Conservation (phyloP, 37 sponge, comb jelly and placozoan species). For the Crambe crambe region DNA sequence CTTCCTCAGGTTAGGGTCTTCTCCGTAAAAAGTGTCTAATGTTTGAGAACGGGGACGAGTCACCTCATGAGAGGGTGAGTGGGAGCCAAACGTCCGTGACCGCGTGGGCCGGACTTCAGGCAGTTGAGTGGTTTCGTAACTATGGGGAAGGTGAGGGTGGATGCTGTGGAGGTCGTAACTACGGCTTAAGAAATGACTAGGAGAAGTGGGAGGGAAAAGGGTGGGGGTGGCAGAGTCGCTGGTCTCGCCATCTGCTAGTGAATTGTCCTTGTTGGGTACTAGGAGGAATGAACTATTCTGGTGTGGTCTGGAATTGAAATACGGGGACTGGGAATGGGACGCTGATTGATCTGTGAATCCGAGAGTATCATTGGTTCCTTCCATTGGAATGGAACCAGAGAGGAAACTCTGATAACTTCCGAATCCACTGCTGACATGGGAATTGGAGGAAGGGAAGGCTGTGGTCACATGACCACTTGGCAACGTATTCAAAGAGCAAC, state of each 20-base stretch:
- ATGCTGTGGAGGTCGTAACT: slow-evolving; percentile 16
- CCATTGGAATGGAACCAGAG: neutral
- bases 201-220: neutral
- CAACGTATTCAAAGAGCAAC: slow-evolving; percentile 8
- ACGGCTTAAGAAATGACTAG: neutral
- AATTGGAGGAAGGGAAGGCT: neutral
- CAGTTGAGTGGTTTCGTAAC: slow-evolving; percentile 15
- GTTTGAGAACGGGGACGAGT: neutral
- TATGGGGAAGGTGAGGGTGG: slow-evolving; percentile 27
- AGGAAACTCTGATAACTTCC: neutral
- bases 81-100: neutral
- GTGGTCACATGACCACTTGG: neutral
- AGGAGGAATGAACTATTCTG: neutral
- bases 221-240: neutral
- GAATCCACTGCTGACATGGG: neutral
- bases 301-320: neutral
- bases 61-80: neutral
- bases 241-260: too few relatives aligned
- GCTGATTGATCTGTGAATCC: neutral
- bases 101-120: neutral
- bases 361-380: neutral
- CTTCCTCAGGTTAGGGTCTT: neutral
- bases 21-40: neutral
- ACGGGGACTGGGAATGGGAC: slow-evolving; percentile 20
- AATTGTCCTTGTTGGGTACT: neutral